Base-by-base conservation (phyloP, 1,140 invertebrate genomes). In the Leptinotarsa lineolata region DNA sequence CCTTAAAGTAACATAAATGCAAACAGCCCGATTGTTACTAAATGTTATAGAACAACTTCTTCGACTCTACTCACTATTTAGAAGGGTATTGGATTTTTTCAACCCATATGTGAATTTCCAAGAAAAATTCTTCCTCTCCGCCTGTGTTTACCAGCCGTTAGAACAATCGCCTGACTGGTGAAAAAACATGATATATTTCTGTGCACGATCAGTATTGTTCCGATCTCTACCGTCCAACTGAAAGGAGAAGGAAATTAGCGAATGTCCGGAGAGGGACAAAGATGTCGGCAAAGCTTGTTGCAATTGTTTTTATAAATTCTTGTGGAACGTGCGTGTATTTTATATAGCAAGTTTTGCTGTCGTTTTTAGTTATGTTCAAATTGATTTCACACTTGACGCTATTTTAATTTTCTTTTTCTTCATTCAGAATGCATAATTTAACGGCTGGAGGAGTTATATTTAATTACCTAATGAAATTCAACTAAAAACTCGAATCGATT, bases 381-480 rank as follows among this genome's bases (percentile, higher is more conserved):
- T 80, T 79, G 79, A 80, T 80, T 80, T 80, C 77, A 80, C 79
- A 77, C 79, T 77, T 73, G 74, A 54, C 70, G 77, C 79, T 78
- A 80, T 80, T 80, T 80, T 79, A 80, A 80, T 80, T 80, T 76
- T 74, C 77, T 80, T 80, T 80, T 80, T 80, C 76, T 73, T 54
- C 72, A 46, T 77, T 75, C 72, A 76, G 74, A 78, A 80, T 80
- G 77, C 77, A 80, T 80, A 80, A 80, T 80, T 80, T 80, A 80
- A 78, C 79, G 79, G 73, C 72, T 70, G 73, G 70, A 60, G 70
- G 76, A 68, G 60, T 73, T 68, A 77, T 77, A 73, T 75, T 75
- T 77, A 75, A 77, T 77, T 77, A 72, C 74, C 65, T 77, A 68
- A 70, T 70, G 60, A 20, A 63, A 63, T 63, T 8, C 61, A 63